Evolutionary conservation across 2,113 vertebrate species (phyloP).

Genomic region (Aspidoscelis tigris): DNA sequence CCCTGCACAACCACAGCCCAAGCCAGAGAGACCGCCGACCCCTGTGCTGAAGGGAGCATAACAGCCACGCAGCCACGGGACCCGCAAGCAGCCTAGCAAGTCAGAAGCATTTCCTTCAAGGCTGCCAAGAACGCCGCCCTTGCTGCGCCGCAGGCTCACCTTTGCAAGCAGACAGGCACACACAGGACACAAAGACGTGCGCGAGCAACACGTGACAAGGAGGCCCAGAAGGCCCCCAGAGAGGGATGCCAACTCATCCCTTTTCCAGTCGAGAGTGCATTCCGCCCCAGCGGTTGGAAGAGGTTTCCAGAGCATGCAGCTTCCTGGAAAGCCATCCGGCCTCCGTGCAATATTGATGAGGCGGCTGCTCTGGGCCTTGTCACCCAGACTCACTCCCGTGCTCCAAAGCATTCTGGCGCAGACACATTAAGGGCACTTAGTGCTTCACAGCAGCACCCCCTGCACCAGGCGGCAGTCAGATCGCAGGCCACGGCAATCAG

Average conservation of each 20-base stretch:
- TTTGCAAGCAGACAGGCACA: no score
- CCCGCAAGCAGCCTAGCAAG: no score
- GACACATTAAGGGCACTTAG: conserved; percentile 7
- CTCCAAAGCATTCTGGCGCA: conserved; percentile 8
- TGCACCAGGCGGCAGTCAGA: background rate
- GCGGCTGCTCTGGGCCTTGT: conserved; percentile 34
- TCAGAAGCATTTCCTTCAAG: no score
- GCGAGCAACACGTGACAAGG: background rate
- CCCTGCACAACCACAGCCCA: no score
- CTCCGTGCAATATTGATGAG: conserved; percentile 60
- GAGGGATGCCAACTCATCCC: conserved; percentile 26
- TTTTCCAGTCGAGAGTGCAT: background rate
- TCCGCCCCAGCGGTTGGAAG: conserved; percentile 27
- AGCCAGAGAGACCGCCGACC: no score
- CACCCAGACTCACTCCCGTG: background rate
- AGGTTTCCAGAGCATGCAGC: conserved; percentile 1
- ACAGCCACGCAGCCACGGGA: no score
- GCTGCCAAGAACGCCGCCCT: no score
- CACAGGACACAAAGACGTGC: no score
- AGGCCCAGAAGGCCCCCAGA: background rate
- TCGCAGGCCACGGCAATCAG: conserved; percentile 4
- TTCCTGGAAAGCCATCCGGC: conserved; percentile 28
- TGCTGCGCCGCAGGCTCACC: no score
- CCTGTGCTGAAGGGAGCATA: no score
- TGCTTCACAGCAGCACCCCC: conserved; percentile 5